Evolutionary conservation across 2,797 vertebrate species (phyloP).

Genomic region (Sebastolobus alascanus): DNA sequence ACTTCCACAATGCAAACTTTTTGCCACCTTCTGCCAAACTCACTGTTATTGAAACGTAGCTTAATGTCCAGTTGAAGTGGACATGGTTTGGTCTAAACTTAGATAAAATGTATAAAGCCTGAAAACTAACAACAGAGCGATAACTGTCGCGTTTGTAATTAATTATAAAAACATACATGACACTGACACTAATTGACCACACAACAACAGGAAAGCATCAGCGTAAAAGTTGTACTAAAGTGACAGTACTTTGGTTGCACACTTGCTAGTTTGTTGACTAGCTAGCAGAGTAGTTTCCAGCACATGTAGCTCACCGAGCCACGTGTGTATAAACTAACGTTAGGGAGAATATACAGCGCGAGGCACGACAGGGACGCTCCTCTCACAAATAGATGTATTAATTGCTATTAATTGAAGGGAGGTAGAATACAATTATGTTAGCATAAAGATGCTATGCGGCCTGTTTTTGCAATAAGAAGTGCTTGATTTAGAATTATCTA

Average conservation of each 20-base stretch:
- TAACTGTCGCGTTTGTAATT: not conserved
- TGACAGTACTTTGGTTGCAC: conserved; percentile 11
- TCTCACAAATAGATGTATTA: fast-evolving
- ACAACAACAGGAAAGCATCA: fast-evolving
- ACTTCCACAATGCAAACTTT: conserved; percentile 21
- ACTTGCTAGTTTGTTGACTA: not conserved
- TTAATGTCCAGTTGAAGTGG: fast-evolving
- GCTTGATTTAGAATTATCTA: not conserved
- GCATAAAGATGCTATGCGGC: conserved; percentile 57
- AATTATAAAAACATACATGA: too few species aligned
- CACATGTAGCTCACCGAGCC: not conserved
- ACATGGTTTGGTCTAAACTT: not conserved
- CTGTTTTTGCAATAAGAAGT: conserved; percentile 24
- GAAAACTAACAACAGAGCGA: not conserved
- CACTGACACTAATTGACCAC: not conserved
- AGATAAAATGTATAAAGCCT: fast-evolving
- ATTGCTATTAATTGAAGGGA: fast-evolving
- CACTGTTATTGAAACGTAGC: fast-evolving
- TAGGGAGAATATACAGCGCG: not conserved
- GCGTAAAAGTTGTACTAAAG: not conserved
- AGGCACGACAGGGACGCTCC: fast-evolving
- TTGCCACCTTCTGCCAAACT: not conserved
- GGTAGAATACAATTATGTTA: conserved; percentile 4
- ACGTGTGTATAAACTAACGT: not conserved
- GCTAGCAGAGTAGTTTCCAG: not conserved